Conservation (phyloP, 2,888 invertebrate species). For the Apodemia mormo region DNA sequence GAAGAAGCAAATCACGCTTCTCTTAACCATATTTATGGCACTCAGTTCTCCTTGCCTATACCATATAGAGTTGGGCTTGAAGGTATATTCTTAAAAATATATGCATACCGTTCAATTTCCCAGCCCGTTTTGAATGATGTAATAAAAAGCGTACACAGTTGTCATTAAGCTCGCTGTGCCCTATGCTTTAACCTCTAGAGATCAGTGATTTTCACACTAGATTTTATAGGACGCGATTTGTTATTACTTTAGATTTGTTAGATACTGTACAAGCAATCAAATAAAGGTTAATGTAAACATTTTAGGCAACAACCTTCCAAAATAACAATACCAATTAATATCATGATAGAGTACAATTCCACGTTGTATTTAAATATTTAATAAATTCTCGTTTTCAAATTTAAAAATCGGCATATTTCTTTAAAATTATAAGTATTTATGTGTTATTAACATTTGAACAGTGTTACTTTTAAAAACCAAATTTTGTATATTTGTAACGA, state of each 20-base stretch:
- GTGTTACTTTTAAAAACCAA: too few species aligned
- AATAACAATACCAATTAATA: background rate
- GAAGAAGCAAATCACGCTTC: too few species aligned
- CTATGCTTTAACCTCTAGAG: conserved; percentile 9
- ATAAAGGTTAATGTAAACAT: background rate
- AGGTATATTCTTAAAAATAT: background rate
- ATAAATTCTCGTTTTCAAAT: too few species aligned
- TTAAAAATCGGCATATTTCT: too few species aligned
- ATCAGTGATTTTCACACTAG: background rate
- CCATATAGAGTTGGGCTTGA: too few species aligned
- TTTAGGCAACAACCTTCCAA: background rate
- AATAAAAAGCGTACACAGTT: conserved; percentile 13
- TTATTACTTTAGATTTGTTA: background rate
- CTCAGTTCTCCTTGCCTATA: too few species aligned
- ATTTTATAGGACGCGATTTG: background rate
- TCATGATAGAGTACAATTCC: too few species aligned
- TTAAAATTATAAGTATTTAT: too few species aligned
- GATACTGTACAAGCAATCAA: background rate
- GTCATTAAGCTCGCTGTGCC: conserved; percentile 12
- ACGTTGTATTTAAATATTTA: too few species aligned
- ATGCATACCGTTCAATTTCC: background rate
- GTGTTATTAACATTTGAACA: too few species aligned
- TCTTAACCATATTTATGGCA: too few species aligned
- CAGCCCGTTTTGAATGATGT: conserved; percentile 1
- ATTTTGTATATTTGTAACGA: too few species aligned